Conservation (phyloP, 92 coral and sea anemone species). For the Umimayanthus chanpuru region DNA sequence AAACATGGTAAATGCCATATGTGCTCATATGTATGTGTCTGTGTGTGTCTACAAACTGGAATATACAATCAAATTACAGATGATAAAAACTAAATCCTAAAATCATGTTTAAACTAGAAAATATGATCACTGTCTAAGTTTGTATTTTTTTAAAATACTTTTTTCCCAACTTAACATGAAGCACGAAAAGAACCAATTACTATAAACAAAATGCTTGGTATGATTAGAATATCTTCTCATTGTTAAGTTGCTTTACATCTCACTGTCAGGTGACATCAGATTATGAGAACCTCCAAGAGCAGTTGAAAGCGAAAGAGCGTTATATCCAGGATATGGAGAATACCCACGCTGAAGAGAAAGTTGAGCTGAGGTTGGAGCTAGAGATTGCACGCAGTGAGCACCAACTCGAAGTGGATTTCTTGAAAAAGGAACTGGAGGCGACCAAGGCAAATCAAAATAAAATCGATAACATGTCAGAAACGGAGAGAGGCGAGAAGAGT, state of each 20-base stretch:
- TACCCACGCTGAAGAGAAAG: slow-evolving; percentile 64
- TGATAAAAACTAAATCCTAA: no score
- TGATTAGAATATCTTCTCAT: neutral
- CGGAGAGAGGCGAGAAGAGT: slow-evolving; percentile 50
- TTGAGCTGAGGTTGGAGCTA: slow-evolving; percentile 74
- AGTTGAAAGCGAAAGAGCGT: slow-evolving; percentile 70
- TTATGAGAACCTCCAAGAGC: slow-evolving; percentile 73
- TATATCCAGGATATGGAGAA: slow-evolving; percentile 75
- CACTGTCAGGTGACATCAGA: slow-evolving; percentile 69
- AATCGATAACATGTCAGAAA: slow-evolving; percentile 49
- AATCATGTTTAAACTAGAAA: no score
- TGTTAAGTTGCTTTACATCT: neutral
- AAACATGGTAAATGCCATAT: no score
- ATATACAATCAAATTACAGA: no score
- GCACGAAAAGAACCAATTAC: no score
- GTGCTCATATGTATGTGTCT: no score
- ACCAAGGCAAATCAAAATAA: slow-evolving; percentile 60
- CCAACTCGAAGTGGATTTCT: slow-evolving; percentile 79
- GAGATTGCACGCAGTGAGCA: slow-evolving; percentile 86
- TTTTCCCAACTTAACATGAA: no score
- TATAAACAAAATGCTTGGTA: no score
- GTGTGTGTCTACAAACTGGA: no score
- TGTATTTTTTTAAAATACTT: no score
- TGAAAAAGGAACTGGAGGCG: slow-evolving; percentile 77
- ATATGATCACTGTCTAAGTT: no score